A percentile compares a stretch with the other conserved stretches of the same genome.
These are phyloP conservation scores for Callipepla californica DNA, from an alignment of 2,113 vertebrate genomes.

Conservation along the genomic window DNA sequence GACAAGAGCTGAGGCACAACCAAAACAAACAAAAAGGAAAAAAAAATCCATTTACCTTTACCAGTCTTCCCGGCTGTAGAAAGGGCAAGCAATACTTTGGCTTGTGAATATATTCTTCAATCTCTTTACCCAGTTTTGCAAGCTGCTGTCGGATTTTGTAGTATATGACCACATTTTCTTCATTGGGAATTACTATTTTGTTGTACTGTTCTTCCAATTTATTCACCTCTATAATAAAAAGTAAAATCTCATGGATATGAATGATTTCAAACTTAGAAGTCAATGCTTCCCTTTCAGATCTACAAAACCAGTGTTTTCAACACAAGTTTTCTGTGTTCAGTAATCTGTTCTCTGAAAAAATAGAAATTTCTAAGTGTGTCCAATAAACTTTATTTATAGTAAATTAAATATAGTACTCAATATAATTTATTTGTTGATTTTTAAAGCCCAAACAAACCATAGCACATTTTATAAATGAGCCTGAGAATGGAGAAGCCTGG, in stretches of 20 bases:
- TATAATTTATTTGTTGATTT: background rate
- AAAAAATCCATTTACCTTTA: slow-evolving; percentile 82
- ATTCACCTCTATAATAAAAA: slow-evolving; percentile 79
- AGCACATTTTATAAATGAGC: background rate
- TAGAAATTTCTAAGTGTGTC: background rate
- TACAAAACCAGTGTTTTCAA: background rate
- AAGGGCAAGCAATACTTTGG: slow-evolving; percentile 97
- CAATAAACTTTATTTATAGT: background rate
- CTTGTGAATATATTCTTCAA: slow-evolving; percentile 94
- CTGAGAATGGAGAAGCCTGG: background rate
- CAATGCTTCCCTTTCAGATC: background rate
- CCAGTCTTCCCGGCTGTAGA: slow-evolving; percentile 93
- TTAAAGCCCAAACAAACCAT: background rate
- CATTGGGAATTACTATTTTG: slow-evolving; percentile 92
- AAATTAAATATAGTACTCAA: background rate
- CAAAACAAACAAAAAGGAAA: background rate
- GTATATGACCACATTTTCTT: slow-evolving; percentile 93
- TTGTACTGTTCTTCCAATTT: slow-evolving; percentile 92
- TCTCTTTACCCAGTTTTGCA: slow-evolving; percentile 93
- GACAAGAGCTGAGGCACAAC: background rate
- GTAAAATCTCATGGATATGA: background rate
- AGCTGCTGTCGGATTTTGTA: slow-evolving; percentile 97
- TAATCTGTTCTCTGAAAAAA: background rate
- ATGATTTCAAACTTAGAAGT: background rate
- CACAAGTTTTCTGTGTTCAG: background rate